Conservation (phyloP, 2,797 vertebrate genomes). For the Chelidonichthys spinosus region DNA sequence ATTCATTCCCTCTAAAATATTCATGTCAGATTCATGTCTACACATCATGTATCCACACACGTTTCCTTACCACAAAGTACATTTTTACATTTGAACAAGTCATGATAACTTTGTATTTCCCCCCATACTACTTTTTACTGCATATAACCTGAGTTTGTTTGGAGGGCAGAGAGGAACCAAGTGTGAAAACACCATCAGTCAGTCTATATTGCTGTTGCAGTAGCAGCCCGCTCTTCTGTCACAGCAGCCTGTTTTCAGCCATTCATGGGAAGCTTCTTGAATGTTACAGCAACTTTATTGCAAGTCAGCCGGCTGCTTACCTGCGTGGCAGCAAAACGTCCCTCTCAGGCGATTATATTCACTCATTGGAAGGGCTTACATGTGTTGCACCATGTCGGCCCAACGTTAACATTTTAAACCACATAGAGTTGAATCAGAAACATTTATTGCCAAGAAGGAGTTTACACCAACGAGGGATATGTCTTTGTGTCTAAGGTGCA, state of each 20-base stretch:
- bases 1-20: no score
- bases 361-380: not conserved
- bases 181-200: not conserved
- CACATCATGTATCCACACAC: no score
- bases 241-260: slow-evolving; percentile 47
- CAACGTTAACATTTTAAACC: not conserved
- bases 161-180: no score
- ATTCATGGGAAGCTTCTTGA: slow-evolving; percentile 75
- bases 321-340: slow-evolving; percentile 8
- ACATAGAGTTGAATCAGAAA: not conserved
- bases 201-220: slow-evolving; percentile 24
- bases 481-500: no score
- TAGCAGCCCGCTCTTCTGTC: slow-evolving; percentile 26
- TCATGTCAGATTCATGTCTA: no score
- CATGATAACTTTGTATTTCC: no score
- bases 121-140: no score
- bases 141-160: no score
- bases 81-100: no score
- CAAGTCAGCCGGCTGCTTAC: slow-evolving; percentile 28
- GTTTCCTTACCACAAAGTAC: no score
- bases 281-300: slow-evolving; percentile 61
- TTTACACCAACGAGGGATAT: not conserved
- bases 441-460: no score
- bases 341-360: not conserved
- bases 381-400: not conserved